Conservation (phyloP, 2,797 vertebrate species). For the Podarcis siculus region DNA sequence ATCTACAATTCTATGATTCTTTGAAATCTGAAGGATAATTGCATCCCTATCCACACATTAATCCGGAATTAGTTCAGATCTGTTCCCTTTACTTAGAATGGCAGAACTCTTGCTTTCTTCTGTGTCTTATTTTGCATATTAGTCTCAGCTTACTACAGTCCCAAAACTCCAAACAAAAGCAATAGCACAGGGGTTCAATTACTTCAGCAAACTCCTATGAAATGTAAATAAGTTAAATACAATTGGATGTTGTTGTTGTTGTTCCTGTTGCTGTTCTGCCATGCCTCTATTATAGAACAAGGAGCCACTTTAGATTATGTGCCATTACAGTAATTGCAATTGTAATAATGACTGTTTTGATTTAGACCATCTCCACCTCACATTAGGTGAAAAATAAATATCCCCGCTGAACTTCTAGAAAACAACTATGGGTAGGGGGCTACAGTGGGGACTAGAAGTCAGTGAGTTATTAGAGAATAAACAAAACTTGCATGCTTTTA, state of each 20-base stretch:
- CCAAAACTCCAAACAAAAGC: not conserved
- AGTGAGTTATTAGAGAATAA: slow-evolving; percentile 34
- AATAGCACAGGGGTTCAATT: slow-evolving; percentile 46
- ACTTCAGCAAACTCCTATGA: slow-evolving; percentile 61
- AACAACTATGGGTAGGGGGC: slow-evolving; percentile 20
- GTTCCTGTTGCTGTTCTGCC: not conserved
- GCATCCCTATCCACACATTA: too few species aligned
- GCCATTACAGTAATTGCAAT: slow-evolving; percentile 64
- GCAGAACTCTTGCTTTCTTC: not conserved
- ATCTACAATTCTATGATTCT: too few species aligned
- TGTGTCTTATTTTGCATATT: not conserved
- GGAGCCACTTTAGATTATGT: slow-evolving; percentile 57
- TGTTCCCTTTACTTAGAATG: too few species aligned
- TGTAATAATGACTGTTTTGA: slow-evolving; percentile 62
- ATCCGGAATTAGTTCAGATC: too few species aligned
- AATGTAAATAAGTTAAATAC: slow-evolving; percentile 70
- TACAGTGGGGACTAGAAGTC: slow-evolving; percentile 6
- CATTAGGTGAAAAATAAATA: slow-evolving; percentile 49
- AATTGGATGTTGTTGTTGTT: slow-evolving; percentile 9
- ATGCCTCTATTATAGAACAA: slow-evolving; percentile 58
- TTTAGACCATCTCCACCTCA: slow-evolving; percentile 36
- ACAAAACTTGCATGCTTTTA: slow-evolving; percentile 14
- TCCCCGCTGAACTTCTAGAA: slow-evolving; percentile 50
- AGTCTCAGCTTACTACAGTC: slow-evolving; percentile 21
- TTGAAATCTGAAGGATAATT: too few species aligned